These are phyloP conservation scores for Catharus bicknelli DNA, from an alignment of 2,113 vertebrate genomes.

Conservation along the genomic window DNA sequence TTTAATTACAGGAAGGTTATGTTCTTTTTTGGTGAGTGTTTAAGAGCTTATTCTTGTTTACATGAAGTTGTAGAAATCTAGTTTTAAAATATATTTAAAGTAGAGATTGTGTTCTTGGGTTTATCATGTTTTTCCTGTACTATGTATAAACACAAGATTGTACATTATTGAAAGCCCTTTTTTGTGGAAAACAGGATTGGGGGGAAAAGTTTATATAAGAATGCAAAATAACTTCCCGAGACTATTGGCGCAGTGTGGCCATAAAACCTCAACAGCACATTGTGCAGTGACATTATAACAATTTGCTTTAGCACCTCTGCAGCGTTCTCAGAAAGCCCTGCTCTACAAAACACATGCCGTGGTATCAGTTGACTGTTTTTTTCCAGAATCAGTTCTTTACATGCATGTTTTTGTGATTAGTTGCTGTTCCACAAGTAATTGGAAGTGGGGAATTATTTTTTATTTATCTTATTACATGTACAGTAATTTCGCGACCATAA, in stretches of 20 bases:
- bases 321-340: background rate
- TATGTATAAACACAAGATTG: conserved; percentile 51
- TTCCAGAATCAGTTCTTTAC: background rate
- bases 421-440: background rate
- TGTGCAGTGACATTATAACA: conserved; percentile 30
- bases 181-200: conserved; percentile 46
- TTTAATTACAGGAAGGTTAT: conserved; percentile 75
- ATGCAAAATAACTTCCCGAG: conserved; percentile 66
- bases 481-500: too few species aligned
- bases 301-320: conserved; percentile 57
- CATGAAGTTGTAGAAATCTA: conserved; percentile 39
- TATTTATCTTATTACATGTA: background rate
- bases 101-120: conserved; percentile 44
- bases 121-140: conserved; percentile 72
- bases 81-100: conserved; percentile 62
- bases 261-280: conserved; percentile 57
- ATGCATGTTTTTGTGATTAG: conserved; percentile 27
- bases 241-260: conserved; percentile 48
- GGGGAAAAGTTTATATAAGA: conserved; percentile 51
- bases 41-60: conserved; percentile 66
- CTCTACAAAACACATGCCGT: background rate
- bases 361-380: conserved; percentile 6
- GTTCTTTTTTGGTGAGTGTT: conserved; percentile 29
- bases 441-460: background rate
- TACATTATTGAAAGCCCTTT: conserved; percentile 65